These are phyloP conservation scores for Anthoscopus minutus DNA, from an alignment of 2,113 vertebrate species.

Conservation along the genomic window DNA sequence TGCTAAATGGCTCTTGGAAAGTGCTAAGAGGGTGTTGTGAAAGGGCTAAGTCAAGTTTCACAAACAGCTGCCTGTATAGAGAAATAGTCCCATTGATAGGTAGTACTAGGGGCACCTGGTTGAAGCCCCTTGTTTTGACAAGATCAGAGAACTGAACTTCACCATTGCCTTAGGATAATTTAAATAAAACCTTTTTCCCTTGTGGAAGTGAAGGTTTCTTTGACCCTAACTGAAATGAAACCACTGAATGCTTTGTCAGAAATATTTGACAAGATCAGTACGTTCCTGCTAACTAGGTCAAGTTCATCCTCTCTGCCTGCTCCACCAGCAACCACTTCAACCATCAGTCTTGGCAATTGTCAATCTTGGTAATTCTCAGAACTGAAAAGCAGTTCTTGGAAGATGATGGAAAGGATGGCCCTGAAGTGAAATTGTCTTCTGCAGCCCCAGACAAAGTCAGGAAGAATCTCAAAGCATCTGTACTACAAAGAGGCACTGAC, in stretches of 20 bases:
- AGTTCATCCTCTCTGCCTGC: background rate
- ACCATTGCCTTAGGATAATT: background rate
- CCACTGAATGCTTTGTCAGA: background rate
- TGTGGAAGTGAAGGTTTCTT: background rate
- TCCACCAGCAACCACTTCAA: background rate
- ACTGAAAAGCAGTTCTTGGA: background rate
- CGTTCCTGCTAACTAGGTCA: slow-evolving; percentile 15
- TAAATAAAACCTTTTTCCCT: background rate
- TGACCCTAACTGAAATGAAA: background rate
- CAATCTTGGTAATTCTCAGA: background rate
- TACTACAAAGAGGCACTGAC: background rate
- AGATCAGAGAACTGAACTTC: background rate
- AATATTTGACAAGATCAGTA: background rate
- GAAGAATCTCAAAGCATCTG: background rate
- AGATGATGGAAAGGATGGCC: background rate
- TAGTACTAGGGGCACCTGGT: background rate
- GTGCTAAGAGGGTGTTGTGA: slow-evolving; percentile 19
- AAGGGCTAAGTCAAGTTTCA: background rate
- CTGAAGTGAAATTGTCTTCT: background rate
- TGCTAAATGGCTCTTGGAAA: slow-evolving; percentile 36
- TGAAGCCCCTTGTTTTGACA: background rate
- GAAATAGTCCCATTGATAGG: background rate
- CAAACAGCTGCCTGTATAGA: background rate
- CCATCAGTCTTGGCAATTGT: background rate
- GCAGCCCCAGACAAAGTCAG: background rate